A percentile compares a stretch with the other conserved stretches of the same genome.
These are phyloP conservation scores for Harpegnathos saltator DNA, from an alignment of 1,140 invertebrate species.

Conservation along the genomic window DNA sequence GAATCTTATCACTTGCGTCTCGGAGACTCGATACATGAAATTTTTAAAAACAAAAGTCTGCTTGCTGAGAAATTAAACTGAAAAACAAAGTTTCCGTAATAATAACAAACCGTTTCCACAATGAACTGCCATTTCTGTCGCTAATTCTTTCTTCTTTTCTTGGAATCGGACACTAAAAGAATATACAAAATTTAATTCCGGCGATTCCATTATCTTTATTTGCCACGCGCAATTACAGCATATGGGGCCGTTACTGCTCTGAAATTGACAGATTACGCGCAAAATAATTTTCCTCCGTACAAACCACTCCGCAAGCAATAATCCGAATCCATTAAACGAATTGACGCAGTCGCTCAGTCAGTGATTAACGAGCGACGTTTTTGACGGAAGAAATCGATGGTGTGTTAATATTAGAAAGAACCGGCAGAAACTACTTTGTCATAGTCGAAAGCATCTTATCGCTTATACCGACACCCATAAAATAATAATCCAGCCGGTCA, in stretches of 20 bases:
- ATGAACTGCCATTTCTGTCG: neutral
- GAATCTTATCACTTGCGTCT: neutral
- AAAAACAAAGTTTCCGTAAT: neutral
- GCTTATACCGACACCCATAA: neutral
- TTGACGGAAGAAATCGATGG: neutral
- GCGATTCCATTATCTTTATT: neutral
- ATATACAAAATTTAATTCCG: neutral
- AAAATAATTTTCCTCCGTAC: neutral
- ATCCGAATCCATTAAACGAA: constrained; percentile 33
- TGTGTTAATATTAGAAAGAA: neutral
- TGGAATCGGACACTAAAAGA: neutral
- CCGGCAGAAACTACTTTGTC: constrained; percentile 15
- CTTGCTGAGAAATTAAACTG: neutral
- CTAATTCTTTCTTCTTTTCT: too few relatives aligned
- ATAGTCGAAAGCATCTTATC: neutral
- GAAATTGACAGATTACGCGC: neutral
- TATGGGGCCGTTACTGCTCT: too few relatives aligned
- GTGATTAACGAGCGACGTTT: constrained; percentile 5
- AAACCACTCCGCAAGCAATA: neutral
- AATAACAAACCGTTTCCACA: neutral
- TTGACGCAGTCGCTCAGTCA: neutral
- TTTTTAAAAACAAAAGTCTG: neutral
- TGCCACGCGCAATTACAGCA: neutral
- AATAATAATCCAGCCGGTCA: constrained; percentile 34
- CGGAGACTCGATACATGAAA: neutral